phyloP scores from a whole-genome alignment of 2,797 vertebrate species.

The Cetoscarus ocellatus region DNA sequence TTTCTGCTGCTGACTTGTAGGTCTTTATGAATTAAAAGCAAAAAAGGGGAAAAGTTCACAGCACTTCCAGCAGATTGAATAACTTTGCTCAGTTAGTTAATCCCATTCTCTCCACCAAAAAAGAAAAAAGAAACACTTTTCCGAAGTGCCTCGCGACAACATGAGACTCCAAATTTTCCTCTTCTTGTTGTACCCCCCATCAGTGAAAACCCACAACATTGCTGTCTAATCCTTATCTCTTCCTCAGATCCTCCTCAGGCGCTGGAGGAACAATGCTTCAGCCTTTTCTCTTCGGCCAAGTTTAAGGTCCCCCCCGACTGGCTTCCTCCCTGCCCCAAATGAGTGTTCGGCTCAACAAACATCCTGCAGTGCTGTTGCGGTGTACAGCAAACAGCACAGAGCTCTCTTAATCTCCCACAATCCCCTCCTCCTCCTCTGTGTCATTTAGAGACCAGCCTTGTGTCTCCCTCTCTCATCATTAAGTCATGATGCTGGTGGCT shows the following conservation, averaged over 20 bases:
- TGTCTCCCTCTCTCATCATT: conserved; percentile 76
- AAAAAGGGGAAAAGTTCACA: conserved; percentile 46
- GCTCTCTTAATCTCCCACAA: conserved; percentile 81
- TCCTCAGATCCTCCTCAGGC: conserved; percentile 52
- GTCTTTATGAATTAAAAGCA: conserved; percentile 16
- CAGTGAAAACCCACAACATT: conserved; percentile 43
- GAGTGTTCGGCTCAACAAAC: conserved; percentile 68
- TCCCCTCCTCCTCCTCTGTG: conserved; percentile 75
- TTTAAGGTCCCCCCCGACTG: conserved; percentile 55
- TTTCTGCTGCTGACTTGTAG: conserved; percentile 17
- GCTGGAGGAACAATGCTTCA: conserved; percentile 38
- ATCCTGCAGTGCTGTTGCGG: conserved; percentile 74
- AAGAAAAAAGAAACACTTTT: background rate
- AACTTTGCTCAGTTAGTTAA: conserved; percentile 50
- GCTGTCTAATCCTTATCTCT: conserved; percentile 65
- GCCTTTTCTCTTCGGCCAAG: conserved; percentile 52
- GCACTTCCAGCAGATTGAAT: conserved; percentile 38
- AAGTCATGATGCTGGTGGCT: conserved; percentile 68
- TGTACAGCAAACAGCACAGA: conserved; percentile 74
- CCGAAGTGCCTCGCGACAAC: conserved; percentile 41
- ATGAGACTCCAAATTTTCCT: conserved; percentile 45
- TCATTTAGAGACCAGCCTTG: conserved; percentile 77
- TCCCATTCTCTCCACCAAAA: conserved; percentile 45
- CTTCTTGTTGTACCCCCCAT: conserved; percentile 45
- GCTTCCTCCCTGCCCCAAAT: conserved; percentile 61